Conservation (phyloP, 2,797 vertebrate genomes). For the Malurus leucopterus region DNA sequence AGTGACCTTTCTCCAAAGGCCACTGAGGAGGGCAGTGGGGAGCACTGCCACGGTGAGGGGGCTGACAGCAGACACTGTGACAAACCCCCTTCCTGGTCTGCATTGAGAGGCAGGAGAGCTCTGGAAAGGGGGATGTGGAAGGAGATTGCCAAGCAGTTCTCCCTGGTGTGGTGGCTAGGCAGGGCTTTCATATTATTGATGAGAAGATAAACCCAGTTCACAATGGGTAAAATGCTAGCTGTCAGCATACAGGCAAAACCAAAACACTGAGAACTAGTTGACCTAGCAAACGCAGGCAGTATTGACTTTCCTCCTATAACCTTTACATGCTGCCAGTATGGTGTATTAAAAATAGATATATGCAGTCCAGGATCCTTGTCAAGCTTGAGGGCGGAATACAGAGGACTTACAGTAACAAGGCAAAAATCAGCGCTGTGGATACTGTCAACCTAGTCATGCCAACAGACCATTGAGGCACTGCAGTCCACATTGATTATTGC, state of each 20-base stretch:
- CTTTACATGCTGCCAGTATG: not conserved
- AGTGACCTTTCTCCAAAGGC: slow-evolving; percentile 70
- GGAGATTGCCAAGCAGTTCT: not conserved
- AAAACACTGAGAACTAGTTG: not conserved
- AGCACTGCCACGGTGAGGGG: rapidly evolving
- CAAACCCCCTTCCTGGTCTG: not conserved
- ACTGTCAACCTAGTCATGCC: not conserved
- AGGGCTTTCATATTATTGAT: rapidly evolving
- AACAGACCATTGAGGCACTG: not conserved
- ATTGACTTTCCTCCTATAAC: slow-evolving; percentile 11
- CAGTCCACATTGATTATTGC: not conserved
- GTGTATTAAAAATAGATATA: slow-evolving; percentile 18
- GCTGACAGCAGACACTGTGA: not conserved
- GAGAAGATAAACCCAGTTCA: not conserved
- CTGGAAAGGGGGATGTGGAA: not conserved
- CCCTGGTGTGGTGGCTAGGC: rapidly evolving
- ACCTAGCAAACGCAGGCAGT: not conserved
- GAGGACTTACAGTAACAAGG: not conserved
- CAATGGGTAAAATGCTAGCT: not conserved
- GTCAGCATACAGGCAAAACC: not conserved
- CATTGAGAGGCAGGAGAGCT: rapidly evolving
- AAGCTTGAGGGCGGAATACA: not conserved
- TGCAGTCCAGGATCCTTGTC: not conserved
- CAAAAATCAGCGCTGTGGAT: not conserved
- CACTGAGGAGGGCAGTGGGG: not conserved